Conservation (phyloP, 30 jellyfish, hydroid and myxozoan genomes). For the Hydractinia echinata region DNA sequence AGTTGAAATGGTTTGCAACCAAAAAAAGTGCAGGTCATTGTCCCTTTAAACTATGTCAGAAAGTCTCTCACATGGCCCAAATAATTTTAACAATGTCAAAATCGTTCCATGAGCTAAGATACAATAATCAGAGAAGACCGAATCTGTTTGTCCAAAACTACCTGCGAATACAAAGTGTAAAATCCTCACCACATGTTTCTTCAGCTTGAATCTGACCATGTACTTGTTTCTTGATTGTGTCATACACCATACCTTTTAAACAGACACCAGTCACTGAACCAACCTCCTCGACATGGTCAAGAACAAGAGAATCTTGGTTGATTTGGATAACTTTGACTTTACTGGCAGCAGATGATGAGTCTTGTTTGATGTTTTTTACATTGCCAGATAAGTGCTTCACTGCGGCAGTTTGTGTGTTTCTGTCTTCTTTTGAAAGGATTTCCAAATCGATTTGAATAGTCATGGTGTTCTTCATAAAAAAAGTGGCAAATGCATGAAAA, state of each 20-base stretch:
- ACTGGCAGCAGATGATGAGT: conserved; percentile 44
- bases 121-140: neutral
- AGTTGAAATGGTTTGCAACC: too few species aligned
- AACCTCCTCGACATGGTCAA: conserved; percentile 64
- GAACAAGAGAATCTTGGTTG: conserved; percentile 57
- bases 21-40: too few species aligned
- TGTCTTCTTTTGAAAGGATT: conserved; percentile 48
- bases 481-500: neutral
- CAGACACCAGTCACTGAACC: conserved; percentile 85
- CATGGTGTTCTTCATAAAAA: conserved; percentile 46
- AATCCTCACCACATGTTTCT: conserved; percentile 54
- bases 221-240: conserved; percentile 8
- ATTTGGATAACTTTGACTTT: conserved; percentile 53
- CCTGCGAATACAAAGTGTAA: neutral
- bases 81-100: too few species aligned
- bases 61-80: too few species aligned
- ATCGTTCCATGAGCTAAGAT: neutral
- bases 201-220: conserved; percentile 28
- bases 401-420: conserved; percentile 32
- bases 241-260: conserved; percentile 67
- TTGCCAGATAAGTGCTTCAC: conserved; percentile 18
- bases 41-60: too few species aligned
- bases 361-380: conserved; percentile 27
- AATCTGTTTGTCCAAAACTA: neutral
- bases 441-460: conserved; percentile 70